Conservation (phyloP, 2,797 vertebrate genomes). For the Enteromius anoplus region DNA sequence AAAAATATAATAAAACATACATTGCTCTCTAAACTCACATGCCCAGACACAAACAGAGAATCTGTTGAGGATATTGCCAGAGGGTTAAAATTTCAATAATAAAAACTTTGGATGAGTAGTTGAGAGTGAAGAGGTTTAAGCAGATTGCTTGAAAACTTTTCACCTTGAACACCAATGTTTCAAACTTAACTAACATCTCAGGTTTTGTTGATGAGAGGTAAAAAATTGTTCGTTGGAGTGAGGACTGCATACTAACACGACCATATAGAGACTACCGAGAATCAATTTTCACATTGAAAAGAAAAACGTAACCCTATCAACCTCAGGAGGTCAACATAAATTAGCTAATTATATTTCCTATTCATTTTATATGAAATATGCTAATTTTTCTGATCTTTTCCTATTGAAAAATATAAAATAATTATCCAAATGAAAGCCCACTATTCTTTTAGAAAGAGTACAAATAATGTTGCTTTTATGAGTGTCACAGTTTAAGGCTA, state of each 20-base stretch:
- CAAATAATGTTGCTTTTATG: not conserved
- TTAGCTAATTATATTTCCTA: not conserved
- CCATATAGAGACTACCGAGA: not conserved
- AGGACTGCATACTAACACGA: not conserved
- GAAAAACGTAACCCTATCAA: not conserved
- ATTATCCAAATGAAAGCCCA: not conserved
- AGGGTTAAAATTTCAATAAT: conserved; percentile 8
- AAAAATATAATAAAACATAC: not conserved
- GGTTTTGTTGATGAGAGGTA: not conserved
- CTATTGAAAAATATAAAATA: not conserved
- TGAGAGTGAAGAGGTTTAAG: not conserved
- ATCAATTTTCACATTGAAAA: not conserved
- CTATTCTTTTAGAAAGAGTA: not conserved
- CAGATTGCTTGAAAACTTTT: not conserved
- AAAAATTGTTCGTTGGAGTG: not conserved
- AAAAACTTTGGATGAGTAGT: conserved; percentile 1
- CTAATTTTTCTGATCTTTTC: not conserved
- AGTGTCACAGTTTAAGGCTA: not conserved
- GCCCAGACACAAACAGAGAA: not conserved
- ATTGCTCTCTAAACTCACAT: not conserved
- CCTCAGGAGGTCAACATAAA: not conserved
- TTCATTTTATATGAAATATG: not conserved
- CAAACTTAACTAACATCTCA: conserved; percentile 2
- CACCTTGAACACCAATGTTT: conserved; percentile 13
- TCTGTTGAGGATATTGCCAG: not conserved